Percentiles rank a stretch among this genome's conserved stretches.
These are phyloP conservation scores for Epizoanthus stellaris DNA, from an alignment of 92 coral and sea anemone genomes.

Conservation along the genomic window DNA sequence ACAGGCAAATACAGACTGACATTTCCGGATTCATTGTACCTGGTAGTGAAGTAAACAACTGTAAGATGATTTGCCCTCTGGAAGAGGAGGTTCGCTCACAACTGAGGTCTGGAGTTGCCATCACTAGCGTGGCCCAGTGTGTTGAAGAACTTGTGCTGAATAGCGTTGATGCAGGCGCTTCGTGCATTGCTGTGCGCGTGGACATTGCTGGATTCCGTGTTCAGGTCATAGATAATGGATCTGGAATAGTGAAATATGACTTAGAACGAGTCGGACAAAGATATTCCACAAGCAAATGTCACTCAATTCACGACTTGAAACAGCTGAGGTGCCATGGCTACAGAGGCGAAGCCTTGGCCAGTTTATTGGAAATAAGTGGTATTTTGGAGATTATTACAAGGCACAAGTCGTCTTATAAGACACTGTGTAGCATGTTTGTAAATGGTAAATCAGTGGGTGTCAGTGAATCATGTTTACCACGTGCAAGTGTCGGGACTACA, in stretches of 20 bases:
- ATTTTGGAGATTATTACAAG: conserved; percentile 86
- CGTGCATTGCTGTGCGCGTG: conserved; percentile 82
- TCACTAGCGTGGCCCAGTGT: conserved; percentile 88
- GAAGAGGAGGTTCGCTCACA: conserved; percentile 80
- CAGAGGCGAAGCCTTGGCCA: conserved; percentile 97
- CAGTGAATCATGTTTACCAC: conserved; percentile 74
- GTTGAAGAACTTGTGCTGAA: conserved; percentile 94
- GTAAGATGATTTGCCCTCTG: conserved; percentile 82
- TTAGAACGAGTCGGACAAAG: conserved; percentile 79
- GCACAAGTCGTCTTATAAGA: conserved; percentile 82
- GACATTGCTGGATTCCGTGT: conserved; percentile 81
- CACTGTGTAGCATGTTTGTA: conserved; percentile 82
- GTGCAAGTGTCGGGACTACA: conserved; percentile 84
- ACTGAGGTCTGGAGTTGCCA: conserved; percentile 91
- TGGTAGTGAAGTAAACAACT: neutral
- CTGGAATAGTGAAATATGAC: conserved; percentile 74
- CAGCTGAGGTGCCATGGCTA: conserved; percentile 77
- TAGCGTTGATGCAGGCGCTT: conserved; percentile 91
- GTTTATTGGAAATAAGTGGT: conserved; percentile 83
- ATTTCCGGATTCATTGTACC: too few species aligned
- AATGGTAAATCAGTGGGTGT: conserved; percentile 78
- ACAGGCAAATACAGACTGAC: too few species aligned
- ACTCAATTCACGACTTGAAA: conserved; percentile 74
- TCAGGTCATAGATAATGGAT: conserved; percentile 89
- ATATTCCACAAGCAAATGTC: conserved; percentile 92